Base-by-base conservation (phyloP, 2,888 invertebrate species). In the Pyrrhia umbra region DNA sequence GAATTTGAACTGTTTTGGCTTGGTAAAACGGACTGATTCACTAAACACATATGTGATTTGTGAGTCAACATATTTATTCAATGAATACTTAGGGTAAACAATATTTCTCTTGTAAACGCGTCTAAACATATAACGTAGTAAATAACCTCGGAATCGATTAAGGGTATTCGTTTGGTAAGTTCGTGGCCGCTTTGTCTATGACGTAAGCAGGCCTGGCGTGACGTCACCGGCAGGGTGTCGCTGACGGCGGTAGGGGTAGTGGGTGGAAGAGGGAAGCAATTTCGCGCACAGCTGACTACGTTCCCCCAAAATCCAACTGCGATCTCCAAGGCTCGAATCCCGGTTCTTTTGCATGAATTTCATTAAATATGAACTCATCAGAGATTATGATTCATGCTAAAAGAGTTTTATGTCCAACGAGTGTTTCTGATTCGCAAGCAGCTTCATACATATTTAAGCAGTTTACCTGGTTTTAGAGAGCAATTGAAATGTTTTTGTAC, bases 251-350 rank as follows among this genome's bases (percentile, higher is more conserved):
- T 46, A 69, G 71, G 84, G 84, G 76, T 58, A 65, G 76, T 72
- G 83, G 72, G 84, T 81, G 82, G 82, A 85, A 84, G 82, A 83
- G 85, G 82, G 83, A 83, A 85, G 84, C 85, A 91, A 91, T 92
- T 91, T 91, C 86, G 88, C 88, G 88, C 90, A 88, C 92, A 92
- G 92, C 92, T 93, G 93, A 90, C 90, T 91, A 85, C 84, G 82
- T 85, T 87, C 83, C 81, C 82, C 86, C 84, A 68, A 88, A 90
- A 88, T 82, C 81, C 82, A 81, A 85, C 83, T 80, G 79, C 81
- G 81, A 83, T 79, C 70, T 67, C 56, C 37, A 61, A 62, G 60
- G 49, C 56, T 58, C 60, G 63, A 63, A 73, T 43, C 55, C 45
- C 77, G 54, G 61, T 74, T 71, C 68, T 78, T 80, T 81, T 77